Percentiles rank a stretch among this genome's conserved stretches.
These are phyloP conservation scores for Polyommatus iphigenia DNA, from an alignment of 2,888 invertebrate genomes.

Conservation along the genomic window DNA sequence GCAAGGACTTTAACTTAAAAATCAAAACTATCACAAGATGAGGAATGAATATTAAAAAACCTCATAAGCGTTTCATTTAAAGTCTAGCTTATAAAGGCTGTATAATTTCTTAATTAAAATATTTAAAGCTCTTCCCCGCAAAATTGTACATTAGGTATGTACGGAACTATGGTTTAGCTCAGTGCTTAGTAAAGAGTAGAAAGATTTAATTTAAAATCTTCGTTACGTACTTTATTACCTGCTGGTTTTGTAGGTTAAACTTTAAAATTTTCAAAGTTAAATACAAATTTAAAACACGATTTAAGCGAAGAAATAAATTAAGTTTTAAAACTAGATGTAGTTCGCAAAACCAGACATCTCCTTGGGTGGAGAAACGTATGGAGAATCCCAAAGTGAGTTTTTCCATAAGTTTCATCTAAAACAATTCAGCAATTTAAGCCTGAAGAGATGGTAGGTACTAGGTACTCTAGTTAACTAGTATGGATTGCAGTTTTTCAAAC, in stretches of 20 bases:
- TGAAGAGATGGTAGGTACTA: too few species aligned
- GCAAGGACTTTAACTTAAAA: too few species aligned
- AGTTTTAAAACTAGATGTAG: too few species aligned
- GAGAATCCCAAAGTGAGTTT: too few species aligned
- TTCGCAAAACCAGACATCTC: too few species aligned
- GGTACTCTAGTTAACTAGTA: too few species aligned
- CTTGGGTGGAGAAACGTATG: too few species aligned
- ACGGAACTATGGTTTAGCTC: neutral
- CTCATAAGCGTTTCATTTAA: neutral
- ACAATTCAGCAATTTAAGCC: too few species aligned
- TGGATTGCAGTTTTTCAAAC: too few species aligned
- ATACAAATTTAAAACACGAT: too few species aligned
- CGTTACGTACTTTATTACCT: neutral
- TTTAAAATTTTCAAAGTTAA: neutral
- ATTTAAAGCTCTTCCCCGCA: neutral
- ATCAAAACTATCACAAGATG: neutral
- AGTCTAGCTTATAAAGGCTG: neutral
- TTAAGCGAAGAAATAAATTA: too few species aligned
- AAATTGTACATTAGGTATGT: neutral
- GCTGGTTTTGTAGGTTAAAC: neutral
- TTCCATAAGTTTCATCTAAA: too few species aligned
- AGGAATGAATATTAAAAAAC: constrained; percentile 8
- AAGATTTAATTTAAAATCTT: neutral
- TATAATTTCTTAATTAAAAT: constrained; percentile 5
- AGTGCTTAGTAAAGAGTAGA: neutral